phyloP scores from a whole-genome alignment of 2,797 vertebrate species.

The Oreonectes daqikongensis region DNA sequence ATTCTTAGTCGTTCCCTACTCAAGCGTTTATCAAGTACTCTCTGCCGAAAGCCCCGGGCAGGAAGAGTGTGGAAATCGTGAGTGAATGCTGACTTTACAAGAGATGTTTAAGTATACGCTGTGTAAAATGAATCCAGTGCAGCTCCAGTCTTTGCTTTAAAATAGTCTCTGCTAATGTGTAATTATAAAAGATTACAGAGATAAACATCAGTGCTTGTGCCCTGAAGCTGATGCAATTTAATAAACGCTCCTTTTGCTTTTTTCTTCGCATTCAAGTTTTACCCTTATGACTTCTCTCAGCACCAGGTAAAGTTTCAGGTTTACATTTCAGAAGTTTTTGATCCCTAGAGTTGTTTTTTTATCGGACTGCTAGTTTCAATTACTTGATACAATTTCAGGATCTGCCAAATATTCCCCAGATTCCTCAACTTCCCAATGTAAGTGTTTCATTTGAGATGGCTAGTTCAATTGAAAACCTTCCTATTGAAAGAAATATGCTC shows the following conservation, averaged over 20 bases:
- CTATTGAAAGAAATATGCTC: no score
- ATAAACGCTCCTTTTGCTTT: not conserved
- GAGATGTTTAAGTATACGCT: not conserved
- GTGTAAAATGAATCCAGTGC: not conserved
- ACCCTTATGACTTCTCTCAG: slow-evolving; percentile 75
- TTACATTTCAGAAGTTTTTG: not conserved
- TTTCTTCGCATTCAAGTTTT: slow-evolving; percentile 69
- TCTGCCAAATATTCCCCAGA: slow-evolving; percentile 63
- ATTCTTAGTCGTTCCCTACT: slow-evolving; percentile 60
- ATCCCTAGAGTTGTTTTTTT: not conserved
- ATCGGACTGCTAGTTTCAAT: not conserved
- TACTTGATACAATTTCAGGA: slow-evolving; percentile 65
- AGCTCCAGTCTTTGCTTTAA: not conserved
- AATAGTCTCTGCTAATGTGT: not conserved
- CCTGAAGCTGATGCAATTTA: not conserved
- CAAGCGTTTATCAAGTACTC: slow-evolving; percentile 78
- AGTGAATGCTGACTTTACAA: slow-evolving; percentile 52
- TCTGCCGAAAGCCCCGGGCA: slow-evolving; percentile 77
- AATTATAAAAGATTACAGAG: slow-evolving; percentile 42
- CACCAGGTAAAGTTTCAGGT: slow-evolving; percentile 67
- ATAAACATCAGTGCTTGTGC: not conserved
- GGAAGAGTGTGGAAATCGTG: slow-evolving; percentile 80
- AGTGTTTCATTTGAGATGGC: slow-evolving; percentile 23
- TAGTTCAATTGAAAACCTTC: not conserved
- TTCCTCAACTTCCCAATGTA: slow-evolving; percentile 67